phyloP scores from a whole-genome alignment of 2,113 vertebrate genomes.

The Cyanoliseus patagonus region DNA sequence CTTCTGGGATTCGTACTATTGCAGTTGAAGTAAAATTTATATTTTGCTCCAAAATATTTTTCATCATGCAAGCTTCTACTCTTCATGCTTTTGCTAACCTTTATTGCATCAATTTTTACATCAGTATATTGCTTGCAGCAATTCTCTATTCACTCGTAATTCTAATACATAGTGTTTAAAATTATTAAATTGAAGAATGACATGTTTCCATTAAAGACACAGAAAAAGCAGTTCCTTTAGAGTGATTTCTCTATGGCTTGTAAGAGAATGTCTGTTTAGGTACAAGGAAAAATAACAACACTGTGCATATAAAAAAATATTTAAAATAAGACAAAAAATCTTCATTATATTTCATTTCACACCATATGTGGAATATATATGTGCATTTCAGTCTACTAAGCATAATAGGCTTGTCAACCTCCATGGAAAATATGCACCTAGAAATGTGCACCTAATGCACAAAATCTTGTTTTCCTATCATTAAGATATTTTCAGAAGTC shows the following conservation, averaged over 20 bases:
- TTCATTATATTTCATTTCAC: neutral
- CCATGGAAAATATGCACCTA: neutral
- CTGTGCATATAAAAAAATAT: neutral
- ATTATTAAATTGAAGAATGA: neutral
- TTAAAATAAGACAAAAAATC: neutral
- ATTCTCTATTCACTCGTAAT: neutral
- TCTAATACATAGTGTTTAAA: neutral
- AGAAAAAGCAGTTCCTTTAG: neutral
- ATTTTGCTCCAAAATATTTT: slow-evolving; percentile 1
- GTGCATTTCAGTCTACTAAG: neutral
- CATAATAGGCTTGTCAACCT: neutral
- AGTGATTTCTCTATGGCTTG: neutral
- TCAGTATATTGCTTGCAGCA: neutral
- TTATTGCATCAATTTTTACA: neutral
- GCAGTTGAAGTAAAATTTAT: neutral
- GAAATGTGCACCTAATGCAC: neutral
- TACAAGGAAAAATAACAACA: neutral
- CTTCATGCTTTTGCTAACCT: neutral
- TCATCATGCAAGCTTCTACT: neutral
- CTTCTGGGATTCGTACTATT: neutral
- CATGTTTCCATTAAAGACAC: neutral
- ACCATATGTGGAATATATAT: neutral
- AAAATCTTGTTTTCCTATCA: neutral
- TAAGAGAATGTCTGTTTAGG: neutral
- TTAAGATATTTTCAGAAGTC: neutral